Percentiles rank a stretch among this genome's conserved stretches.
Conservation (phyloP, 2,888 invertebrate genomes). For the Sarcophaga variegata region DNA sequence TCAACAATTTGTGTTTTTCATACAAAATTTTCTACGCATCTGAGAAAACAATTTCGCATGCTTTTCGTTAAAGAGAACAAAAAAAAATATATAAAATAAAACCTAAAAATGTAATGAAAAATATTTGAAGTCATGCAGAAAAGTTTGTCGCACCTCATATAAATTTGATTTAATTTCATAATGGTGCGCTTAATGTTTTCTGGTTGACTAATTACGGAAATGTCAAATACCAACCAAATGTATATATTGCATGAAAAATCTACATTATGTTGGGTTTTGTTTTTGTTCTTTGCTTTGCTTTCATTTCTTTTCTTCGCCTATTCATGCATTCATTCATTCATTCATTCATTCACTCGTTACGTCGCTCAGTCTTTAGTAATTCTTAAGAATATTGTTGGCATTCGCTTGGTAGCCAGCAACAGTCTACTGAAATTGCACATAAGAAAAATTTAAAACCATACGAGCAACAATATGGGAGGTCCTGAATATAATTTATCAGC, state of each 20-base stretch:
- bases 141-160: slow-evolving; percentile 61
- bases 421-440: too few species aligned
- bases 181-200: slow-evolving; percentile 57
- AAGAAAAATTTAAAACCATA: neutral
- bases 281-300: neutral
- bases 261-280: slow-evolving; percentile 60
- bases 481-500: slow-evolving; percentile 17
- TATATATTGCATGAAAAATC: slow-evolving; percentile 49
- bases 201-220: slow-evolving; percentile 62
- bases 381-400: slow-evolving; percentile 20
- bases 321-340: neutral
- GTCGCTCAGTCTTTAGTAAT: neutral
- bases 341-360: too few species aligned
- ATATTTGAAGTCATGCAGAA: slow-evolving; percentile 42
- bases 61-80: neutral
- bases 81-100: neutral
- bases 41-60: neutral
- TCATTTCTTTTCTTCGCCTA: neutral
- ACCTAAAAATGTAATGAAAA: neutral
- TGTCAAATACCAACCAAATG: slow-evolving; percentile 46
- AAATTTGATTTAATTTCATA: slow-evolving; percentile 59
- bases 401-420: too few species aligned
- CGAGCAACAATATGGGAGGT: slow-evolving; percentile 49
- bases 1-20: slow-evolving; percentile 10
- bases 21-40: slow-evolving; percentile 6